Evolutionary conservation across 1,140 invertebrate genomes (phyloP), one percentile per base, ranked within the genome.

Genomic region (Lepidostoma basale): DNA sequence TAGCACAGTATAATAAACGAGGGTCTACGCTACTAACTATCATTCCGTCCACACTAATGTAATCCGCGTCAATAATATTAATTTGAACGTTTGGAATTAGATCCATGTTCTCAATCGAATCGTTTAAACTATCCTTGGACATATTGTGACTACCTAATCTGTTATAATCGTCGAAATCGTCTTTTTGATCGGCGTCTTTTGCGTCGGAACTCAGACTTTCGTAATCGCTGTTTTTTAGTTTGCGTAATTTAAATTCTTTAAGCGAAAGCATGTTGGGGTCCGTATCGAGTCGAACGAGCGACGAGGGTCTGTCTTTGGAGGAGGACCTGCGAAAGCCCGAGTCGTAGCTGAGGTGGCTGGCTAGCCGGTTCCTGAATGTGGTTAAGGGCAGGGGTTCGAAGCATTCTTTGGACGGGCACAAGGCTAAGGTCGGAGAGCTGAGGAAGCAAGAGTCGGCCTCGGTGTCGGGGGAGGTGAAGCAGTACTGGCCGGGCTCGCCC

Each of bases 1-100:
- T 77, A 5, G 68, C 69, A 0, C 78, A 78, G 60, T 76, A 81
- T 0, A 86, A 75, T 63, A 84, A 74, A n/a, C 82, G 78, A 16
- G 78, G 79, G 70, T 86, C 85, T 18, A 86, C 78, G 65, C 82
- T 81, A 73, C 85, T 86, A 2, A 86, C 83, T 64, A 84, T 84
- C 42, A 86, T 79, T 28, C 79, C 78, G 12, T 69, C 70, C 45
- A 70, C 77, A 65, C 74, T 80, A 0, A 72, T 74, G 60, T 82
- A 83, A 64, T 85, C 85, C 0, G 82, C 81, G 39, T 78, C 79
- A 44, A 84, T 77, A 62, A 80, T 67, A 73, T 79, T 86, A 45
- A 86, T 85, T 76, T 85, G 81, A 20, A 86, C 81, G 52, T 75
- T 76, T 0, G 85, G 84, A 60, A 83, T 45, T 22, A 66, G 9